Percentiles rank a stretch among this genome's conserved stretches.
phyloP scores from a whole-genome alignment of 1,140 invertebrate species.

The Mamestra configurata region DNA sequence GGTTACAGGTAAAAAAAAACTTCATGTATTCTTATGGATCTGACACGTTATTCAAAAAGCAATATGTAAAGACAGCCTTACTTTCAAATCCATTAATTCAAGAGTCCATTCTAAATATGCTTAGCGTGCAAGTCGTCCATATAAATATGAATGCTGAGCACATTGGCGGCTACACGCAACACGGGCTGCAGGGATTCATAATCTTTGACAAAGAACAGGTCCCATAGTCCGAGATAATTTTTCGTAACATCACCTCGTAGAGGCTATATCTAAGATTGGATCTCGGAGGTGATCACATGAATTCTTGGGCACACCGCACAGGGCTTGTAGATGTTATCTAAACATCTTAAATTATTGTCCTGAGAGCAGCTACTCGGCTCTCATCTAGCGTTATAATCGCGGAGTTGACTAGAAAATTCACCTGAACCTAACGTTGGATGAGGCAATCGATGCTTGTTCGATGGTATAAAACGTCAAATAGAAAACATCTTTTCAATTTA shows the following conservation, averaged over 20 bases:
- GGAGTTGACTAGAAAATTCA: slow-evolving; percentile 59
- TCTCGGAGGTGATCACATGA: slow-evolving; percentile 81
- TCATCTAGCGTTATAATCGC: slow-evolving; percentile 75
- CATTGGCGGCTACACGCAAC: slow-evolving; percentile 47
- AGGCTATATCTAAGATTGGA: slow-evolving; percentile 79
- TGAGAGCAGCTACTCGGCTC: slow-evolving; percentile 65
- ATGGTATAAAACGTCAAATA: slow-evolving; percentile 20
- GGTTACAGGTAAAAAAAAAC: slow-evolving; percentile 4
- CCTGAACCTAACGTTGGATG: slow-evolving; percentile 59
- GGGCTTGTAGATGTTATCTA: slow-evolving; percentile 82
- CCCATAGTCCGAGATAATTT: slow-evolving; percentile 73
- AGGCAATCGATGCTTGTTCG: slow-evolving; percentile 52
- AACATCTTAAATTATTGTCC: slow-evolving; percentile 85
- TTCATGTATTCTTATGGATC: neutral
- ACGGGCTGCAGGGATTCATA: slow-evolving; percentile 58
- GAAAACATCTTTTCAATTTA: slow-evolving; percentile 24
- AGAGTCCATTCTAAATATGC: slow-evolving; percentile 44
- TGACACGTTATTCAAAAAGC: neutral
- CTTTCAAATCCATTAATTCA: slow-evolving; percentile 42
- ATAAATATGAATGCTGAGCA: slow-evolving; percentile 60
- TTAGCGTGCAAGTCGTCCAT: slow-evolving; percentile 47
- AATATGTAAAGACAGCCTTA: slow-evolving; percentile 11
- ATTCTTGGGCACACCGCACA: slow-evolving; percentile 76
- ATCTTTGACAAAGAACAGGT: slow-evolving; percentile 70
- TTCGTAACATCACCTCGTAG: slow-evolving; percentile 76